Conservation (phyloP, 2,888 invertebrate species). For the Phorcus lineatus region DNA sequence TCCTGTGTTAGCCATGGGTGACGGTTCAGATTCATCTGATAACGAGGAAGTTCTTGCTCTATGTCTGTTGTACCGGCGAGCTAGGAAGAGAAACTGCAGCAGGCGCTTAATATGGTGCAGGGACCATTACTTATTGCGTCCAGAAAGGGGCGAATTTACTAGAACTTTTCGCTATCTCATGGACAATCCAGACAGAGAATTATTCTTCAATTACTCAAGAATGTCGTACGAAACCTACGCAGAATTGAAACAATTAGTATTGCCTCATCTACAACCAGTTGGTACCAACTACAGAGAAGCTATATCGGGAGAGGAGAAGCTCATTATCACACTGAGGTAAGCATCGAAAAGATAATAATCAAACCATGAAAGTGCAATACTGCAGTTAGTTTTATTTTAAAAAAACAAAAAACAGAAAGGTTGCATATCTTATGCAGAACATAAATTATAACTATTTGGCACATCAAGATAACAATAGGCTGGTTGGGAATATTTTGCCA, state of each 20-base stretch:
- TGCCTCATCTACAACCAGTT: conserved; percentile 13
- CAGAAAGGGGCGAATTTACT: no score
- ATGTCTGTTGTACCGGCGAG: conserved; percentile 21
- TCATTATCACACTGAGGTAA: conserved; percentile 12
- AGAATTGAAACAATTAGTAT: background rate
- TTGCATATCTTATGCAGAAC: conserved; percentile 20
- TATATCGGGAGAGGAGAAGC: conserved; percentile 15
- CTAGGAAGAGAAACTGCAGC: conserved; percentile 6
- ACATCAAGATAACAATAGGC: conserved; percentile 21
- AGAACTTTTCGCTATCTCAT: no score
- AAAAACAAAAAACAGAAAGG: no score
- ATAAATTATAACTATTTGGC: conserved; percentile 18
- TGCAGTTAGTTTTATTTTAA: conserved; percentile 13
- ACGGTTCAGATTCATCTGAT: conserved; percentile 14
- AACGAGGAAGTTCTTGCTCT: background rate
- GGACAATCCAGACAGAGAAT: no score
- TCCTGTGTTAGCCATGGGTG: conserved; percentile 18
- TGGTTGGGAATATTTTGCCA: conserved; percentile 24
- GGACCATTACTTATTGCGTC: conserved; percentile 14
- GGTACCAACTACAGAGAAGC: conserved; percentile 17
- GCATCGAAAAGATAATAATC: conserved; percentile 21
- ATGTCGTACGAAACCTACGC: conserved; percentile 1
- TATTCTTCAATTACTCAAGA: background rate
- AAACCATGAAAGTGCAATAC: conserved; percentile 18
- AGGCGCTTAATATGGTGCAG: conserved; percentile 13